Evolutionary conservation across 2,888 invertebrate genomes (phyloP).

Genomic region (Ectemnius continuus): DNA sequence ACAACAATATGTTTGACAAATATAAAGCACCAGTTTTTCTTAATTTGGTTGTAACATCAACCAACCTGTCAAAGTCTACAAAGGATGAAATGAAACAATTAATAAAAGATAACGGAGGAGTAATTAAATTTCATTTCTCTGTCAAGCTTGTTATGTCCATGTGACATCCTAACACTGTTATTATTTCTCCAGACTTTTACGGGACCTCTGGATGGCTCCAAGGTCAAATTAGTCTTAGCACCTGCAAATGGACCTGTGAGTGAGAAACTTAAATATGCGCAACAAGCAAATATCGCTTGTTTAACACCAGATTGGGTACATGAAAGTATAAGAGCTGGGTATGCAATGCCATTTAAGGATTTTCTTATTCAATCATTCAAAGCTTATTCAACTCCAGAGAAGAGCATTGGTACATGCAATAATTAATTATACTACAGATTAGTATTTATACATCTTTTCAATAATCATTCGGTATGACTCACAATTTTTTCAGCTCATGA

Average conservation of each 20-base stretch:
- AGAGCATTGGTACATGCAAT: conserved; percentile 64
- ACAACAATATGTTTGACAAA: conserved; percentile 82
- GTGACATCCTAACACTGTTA: conserved; percentile 7
- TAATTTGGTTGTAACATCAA: conserved; percentile 88
- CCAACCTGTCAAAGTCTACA: conserved; percentile 84
- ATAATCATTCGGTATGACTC: not conserved
- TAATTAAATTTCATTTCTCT: conserved; percentile 47
- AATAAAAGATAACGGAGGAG: conserved; percentile 87
- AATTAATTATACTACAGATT: not conserved
- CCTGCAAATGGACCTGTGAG: conserved; percentile 79
- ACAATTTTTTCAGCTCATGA: conserved; percentile 56
- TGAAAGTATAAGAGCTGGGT: conserved; percentile 87
- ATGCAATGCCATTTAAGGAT: conserved; percentile 82
- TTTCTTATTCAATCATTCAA: conserved; percentile 81
- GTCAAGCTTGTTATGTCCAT: conserved; percentile 15
- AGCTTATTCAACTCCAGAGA: conserved; percentile 86
- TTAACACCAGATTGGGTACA: conserved; percentile 88
- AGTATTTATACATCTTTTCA: not conserved
- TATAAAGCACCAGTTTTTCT: conserved; percentile 86
- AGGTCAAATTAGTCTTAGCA: conserved; percentile 80
- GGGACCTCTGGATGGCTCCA: conserved; percentile 80
- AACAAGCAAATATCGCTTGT: conserved; percentile 83
- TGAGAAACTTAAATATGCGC: conserved; percentile 85
- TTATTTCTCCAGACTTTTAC: conserved; percentile 77
- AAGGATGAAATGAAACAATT: conserved; percentile 83